These are phyloP conservation scores for Drosophila truncata DNA, from an alignment of 1,140 invertebrate species.

Conservation along the genomic window DNA sequence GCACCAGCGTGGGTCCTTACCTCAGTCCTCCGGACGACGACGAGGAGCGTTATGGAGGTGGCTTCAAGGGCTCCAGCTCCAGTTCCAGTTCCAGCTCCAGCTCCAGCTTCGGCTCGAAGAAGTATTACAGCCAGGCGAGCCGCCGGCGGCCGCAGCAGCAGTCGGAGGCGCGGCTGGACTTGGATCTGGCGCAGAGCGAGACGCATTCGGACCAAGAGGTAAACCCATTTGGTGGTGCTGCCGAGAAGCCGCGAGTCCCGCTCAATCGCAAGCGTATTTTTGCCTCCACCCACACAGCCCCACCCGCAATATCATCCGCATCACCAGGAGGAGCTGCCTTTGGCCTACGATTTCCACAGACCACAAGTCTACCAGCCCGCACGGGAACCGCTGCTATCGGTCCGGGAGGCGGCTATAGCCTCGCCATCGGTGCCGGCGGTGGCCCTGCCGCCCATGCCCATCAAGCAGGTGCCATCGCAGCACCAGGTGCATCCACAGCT, in stretches of 20 bases:
- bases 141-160: conserved; percentile 63
- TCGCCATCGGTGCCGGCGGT: conserved; percentile 32
- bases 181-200: conserved; percentile 76
- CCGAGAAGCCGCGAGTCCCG: conserved; percentile 69
- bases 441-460: conserved; percentile 75
- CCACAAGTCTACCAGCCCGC: conserved; percentile 65
- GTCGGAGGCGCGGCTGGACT: conserved; percentile 69
- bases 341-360: conserved; percentile 67
- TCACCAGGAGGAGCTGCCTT: conserved; percentile 46
- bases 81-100: conserved; percentile 11
- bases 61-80: conserved; percentile 53
- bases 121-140: conserved; percentile 54
- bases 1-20: conserved; percentile 74
- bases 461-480: conserved; percentile 83
- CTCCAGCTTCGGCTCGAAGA: conserved; percentile 56
- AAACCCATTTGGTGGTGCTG: conserved; percentile 77
- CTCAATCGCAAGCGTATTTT: conserved; percentile 84
- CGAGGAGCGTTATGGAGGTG: conserved; percentile 24
- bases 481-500: conserved; percentile 51
- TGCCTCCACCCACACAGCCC: conserved; percentile 81
- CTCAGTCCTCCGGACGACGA: conserved; percentile 77
- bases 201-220: conserved; percentile 79
- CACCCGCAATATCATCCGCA: conserved; percentile 41
- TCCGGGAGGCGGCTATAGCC: conserved; percentile 9
- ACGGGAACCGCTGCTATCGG: conserved; percentile 50